phyloP scores from a whole-genome alignment of 2,113 vertebrate genomes.

The Struthidea cinerea region DNA sequence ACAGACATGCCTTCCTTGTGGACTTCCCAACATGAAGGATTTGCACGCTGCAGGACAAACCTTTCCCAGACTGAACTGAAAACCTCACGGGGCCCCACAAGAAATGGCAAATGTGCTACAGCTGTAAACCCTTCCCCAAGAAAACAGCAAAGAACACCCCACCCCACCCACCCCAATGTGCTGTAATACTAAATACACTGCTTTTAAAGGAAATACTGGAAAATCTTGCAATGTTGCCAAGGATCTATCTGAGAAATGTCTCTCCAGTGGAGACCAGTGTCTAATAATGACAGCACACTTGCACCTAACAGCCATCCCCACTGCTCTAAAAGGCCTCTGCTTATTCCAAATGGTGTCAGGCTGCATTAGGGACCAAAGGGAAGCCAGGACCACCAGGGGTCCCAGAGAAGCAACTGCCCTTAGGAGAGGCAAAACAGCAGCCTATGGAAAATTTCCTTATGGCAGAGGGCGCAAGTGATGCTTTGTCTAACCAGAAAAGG shows the following conservation, averaged over 20 bases:
- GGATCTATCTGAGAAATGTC: not conserved
- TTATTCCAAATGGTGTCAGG: not conserved
- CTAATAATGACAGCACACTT: not conserved
- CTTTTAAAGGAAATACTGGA: not conserved
- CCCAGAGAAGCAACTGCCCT: not conserved
- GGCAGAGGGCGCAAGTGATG: not conserved
- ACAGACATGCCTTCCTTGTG: not conserved
- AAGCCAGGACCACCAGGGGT: not conserved
- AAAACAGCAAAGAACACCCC: not conserved
- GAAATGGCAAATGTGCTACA: not conserved
- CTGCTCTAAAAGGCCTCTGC: not conserved
- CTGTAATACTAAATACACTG: not conserved
- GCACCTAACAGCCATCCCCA: not conserved
- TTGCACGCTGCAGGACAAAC: not conserved
- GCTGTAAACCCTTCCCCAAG: not conserved
- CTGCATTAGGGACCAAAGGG: not conserved
- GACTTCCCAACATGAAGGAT: not conserved
- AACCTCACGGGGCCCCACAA: not conserved
- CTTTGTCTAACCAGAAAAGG: not conserved
- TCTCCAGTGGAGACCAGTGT: not conserved
- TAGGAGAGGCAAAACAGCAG: not conserved
- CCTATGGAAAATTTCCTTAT: not conserved
- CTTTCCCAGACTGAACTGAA: not conserved
- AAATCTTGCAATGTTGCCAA: not conserved
- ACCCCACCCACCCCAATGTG: rapidly evolving